Evolutionary conservation across 2,797 vertebrate species (phyloP).

Genomic region (Coccyzus lansbergi): DNA sequence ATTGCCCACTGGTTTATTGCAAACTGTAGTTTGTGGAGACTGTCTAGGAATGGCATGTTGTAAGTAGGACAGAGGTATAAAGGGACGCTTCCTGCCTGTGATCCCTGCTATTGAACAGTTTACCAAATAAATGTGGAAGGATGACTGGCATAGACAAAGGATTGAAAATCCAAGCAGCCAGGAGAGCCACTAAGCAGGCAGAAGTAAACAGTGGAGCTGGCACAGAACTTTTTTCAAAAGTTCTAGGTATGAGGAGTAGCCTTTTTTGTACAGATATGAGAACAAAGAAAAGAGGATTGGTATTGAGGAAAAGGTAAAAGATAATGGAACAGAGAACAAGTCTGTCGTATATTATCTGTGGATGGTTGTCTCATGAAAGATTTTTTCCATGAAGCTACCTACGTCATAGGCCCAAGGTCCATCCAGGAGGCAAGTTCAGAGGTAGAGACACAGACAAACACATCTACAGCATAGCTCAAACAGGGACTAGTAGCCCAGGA

Average conservation of each 20-base stretch:
- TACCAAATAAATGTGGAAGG: background rate
- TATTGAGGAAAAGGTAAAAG: background rate
- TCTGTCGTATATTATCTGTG: background rate
- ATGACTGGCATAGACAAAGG: background rate
- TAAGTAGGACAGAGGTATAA: background rate
- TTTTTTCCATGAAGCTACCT: background rate
- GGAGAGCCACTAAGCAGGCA: background rate
- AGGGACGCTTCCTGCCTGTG: background rate
- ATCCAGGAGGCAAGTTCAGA: background rate
- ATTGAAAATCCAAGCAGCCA: background rate
- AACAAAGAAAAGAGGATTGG: background rate
- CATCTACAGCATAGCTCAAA: rapidly evolving
- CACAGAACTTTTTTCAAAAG: background rate
- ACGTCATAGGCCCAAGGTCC: rapidly evolving
- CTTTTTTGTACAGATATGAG: background rate
- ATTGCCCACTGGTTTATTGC: background rate
- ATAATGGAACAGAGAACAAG: background rate
- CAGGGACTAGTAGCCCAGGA: rapidly evolving
- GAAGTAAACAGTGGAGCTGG: background rate
- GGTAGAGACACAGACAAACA: rapidly evolving
- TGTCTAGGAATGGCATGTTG: background rate
- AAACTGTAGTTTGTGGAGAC: background rate
- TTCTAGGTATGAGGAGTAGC: background rate
- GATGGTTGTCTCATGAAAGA: background rate
- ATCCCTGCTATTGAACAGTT: background rate